These are phyloP conservation scores for Tachycineta bicolor DNA, from an alignment of 2,113 vertebrate genomes.

Conservation along the genomic window DNA sequence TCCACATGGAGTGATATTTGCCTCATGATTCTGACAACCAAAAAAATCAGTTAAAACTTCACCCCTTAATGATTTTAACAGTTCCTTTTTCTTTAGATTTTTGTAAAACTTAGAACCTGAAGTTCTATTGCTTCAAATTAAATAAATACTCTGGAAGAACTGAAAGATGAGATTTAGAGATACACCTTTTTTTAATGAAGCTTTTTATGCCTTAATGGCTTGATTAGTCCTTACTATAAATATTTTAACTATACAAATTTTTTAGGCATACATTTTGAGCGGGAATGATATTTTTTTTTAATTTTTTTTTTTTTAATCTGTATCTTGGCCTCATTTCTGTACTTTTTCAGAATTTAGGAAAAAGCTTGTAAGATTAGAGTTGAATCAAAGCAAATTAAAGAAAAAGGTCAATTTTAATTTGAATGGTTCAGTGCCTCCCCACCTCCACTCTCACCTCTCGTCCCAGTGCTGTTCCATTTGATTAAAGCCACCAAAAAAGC, in stretches of 20 bases:
- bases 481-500: not conserved
- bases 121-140: not conserved
- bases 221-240: not conserved
- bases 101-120: not conserved
- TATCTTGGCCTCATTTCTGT: not conserved
- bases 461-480: not conserved
- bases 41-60: not conserved
- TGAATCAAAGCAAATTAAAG: not conserved
- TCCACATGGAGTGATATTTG: not conserved
- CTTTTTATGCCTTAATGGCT: not conserved
- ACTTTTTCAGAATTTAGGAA: not conserved
- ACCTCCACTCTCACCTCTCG: too few species aligned
- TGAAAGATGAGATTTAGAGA: not conserved
- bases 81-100: not conserved
- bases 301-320: not conserved
- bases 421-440: not conserved
- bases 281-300: not conserved
- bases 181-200: not conserved
- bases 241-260: not conserved
- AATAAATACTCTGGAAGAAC: not conserved
- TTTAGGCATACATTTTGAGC: not conserved
- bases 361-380: not conserved
- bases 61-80: not conserved
- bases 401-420: not conserved
- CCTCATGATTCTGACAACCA: not conserved